phyloP scores from a whole-genome alignment of 1,140 invertebrate genomes.

The Eupristina koningsbergeri region DNA sequence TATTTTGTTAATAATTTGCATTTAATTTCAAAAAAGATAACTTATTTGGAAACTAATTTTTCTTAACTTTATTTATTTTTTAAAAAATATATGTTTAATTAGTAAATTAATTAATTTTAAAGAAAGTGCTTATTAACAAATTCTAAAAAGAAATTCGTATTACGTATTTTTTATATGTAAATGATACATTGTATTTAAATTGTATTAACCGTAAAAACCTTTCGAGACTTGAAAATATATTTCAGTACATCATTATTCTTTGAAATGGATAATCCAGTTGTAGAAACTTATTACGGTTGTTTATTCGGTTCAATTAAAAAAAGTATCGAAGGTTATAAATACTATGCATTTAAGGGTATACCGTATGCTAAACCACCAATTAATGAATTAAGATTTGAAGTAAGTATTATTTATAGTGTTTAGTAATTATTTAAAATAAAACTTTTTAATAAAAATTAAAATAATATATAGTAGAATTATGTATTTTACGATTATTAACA shows the following conservation, averaged over 20 bases:
- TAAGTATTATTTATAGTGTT: neutral
- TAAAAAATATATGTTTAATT: too few species aligned
- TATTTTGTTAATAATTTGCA: too few species aligned
- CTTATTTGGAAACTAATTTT: too few species aligned
- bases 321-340: slow-evolving; percentile 35
- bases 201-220: neutral
- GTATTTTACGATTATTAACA: too few species aligned
- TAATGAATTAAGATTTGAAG: slow-evolving; percentile 45
- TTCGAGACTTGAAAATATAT: neutral
- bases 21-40: too few species aligned
- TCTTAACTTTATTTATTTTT: too few species aligned
- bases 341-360: slow-evolving; percentile 46
- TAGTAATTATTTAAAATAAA: neutral
- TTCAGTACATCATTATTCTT: slow-evolving; percentile 5
- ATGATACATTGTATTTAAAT: slow-evolving; percentile 38
- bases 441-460: neutral
- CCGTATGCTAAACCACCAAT: slow-evolving; percentile 46
- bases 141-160: neutral
- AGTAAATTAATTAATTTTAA: too few species aligned
- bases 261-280: slow-evolving; percentile 17
- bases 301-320: slow-evolving; percentile 20
- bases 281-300: slow-evolving; percentile 11
- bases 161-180: slow-evolving; percentile 16
- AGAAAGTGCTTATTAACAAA: too few species aligned
- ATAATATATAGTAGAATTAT: too few species aligned